Evolutionary conservation across 2,888 invertebrate genomes (phyloP).

Genomic region (Drosophila fulvimacula): DNA sequence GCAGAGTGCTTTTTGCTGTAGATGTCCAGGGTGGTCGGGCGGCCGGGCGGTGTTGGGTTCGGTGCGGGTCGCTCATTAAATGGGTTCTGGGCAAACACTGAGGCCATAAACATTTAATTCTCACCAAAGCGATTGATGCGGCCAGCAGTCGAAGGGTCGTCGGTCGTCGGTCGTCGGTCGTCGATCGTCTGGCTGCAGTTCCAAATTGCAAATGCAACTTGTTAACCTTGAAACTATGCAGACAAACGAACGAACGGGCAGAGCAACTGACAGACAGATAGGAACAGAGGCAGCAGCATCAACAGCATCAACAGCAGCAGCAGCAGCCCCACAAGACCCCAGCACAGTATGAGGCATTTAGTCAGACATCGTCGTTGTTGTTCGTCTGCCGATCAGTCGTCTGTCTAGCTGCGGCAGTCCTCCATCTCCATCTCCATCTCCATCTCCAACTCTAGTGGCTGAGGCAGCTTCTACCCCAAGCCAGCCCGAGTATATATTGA

Average conservation of each 20-base stretch:
- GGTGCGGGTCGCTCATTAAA: conserved; percentile 71
- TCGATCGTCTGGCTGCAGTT: conserved; percentile 48
- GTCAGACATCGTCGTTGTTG: conserved; percentile 72
- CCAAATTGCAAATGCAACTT: conserved; percentile 83
- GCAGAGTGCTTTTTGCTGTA: conserved; percentile 74
- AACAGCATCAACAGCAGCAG: conserved; percentile 41
- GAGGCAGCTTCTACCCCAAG: conserved; percentile 14
- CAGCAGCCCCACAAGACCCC: conserved; percentile 59
- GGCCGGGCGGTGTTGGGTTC: conserved; percentile 9
- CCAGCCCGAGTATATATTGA: conserved; percentile 71
- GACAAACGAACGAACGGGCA: conserved; percentile 49
- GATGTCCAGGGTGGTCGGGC: too few relatives aligned
- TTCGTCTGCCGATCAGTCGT: conserved; percentile 79
- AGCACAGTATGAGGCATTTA: conserved; percentile 80
- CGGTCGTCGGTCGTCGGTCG: conserved; percentile 45
- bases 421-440: conserved; percentile 20
- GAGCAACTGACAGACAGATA: conserved; percentile 50
- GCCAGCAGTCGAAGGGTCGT: conserved; percentile 38
- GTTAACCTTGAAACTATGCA: conserved; percentile 82
- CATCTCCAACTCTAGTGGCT: conserved; percentile 18
- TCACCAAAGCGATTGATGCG: conserved; percentile 78
- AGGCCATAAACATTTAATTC: conserved; percentile 72
- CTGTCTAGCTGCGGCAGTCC: conserved; percentile 72
- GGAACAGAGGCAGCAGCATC: conserved; percentile 19
- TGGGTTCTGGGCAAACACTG: conserved; percentile 59